phyloP scores from a whole-genome alignment of 2,888 invertebrate genomes.

The Furcula furcula region DNA sequence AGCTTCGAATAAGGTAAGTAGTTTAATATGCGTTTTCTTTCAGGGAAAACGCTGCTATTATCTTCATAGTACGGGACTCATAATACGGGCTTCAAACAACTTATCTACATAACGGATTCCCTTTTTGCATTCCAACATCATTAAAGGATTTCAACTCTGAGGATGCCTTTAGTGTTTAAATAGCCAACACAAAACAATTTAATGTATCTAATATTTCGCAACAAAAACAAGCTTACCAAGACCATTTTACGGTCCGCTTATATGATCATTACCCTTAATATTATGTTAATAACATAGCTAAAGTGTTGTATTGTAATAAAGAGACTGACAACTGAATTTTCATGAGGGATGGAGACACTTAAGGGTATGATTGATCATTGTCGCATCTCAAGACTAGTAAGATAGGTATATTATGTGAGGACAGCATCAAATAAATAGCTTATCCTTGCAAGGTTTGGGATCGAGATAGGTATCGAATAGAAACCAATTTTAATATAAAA shows the following conservation, averaged over 20 bases:
- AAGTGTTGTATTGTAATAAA: conserved; percentile 35
- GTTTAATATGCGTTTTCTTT: no score
- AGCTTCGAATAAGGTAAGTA: no score
- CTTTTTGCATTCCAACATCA: conserved; percentile 9
- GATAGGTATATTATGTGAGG: conserved; percentile 35
- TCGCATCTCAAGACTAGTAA: conserved; percentile 31
- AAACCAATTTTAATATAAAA: neutral
- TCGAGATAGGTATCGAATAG: conserved; percentile 5
- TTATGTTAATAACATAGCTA: conserved; percentile 34
- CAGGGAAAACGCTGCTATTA: no score
- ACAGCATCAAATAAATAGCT: conserved; percentile 33
- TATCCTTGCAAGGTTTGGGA: conserved; percentile 15
- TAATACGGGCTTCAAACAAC: no score
- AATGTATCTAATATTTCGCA: conserved; percentile 11
- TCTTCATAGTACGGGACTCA: no score
- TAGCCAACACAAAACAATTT: conserved; percentile 5
- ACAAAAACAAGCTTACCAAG: conserved; percentile 15
- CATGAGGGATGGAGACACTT: conserved; percentile 36
- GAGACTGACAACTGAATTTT: conserved; percentile 39
- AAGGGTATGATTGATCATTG: conserved; percentile 50
- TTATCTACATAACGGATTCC: no score
- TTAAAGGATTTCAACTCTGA: conserved; percentile 6
- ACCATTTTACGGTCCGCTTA: conserved; percentile 13
- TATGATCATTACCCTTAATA: conserved; percentile 26
- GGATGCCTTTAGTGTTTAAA: conserved; percentile 6